Base-by-base conservation (phyloP, 2,888 invertebrate species). In the Blera fallax region DNA sequence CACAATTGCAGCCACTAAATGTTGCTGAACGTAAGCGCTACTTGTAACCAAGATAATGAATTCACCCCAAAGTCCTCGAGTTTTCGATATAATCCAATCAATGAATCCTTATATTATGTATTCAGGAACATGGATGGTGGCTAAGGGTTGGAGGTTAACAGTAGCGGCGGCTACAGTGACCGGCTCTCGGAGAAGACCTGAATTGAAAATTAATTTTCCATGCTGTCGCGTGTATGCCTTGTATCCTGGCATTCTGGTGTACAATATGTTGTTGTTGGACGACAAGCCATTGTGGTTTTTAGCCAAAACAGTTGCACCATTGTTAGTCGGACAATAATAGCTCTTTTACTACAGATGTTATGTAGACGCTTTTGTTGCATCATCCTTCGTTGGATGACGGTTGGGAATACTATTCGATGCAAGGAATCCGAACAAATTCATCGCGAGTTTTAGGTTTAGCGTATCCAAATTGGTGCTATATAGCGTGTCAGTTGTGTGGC, bases 161-260 rank as follows among this genome's bases (percentile, higher is more conserved):
- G 37, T 8, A n/a, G 72, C 14, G 43, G n/a, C n/a, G n/a, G n/a
- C 18, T 27, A 32, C 16, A 43, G 32, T 10, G 29, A n/a, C n/a
- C 18, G 43, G 48, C 72, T 62, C 72, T 62, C 14, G 34, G 34
- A 6, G 37, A 37, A 67, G 40, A 54, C 37, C 80, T 74, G 73
- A 84, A 84, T 80, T 67, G 67, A 54, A 67, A 67, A 84, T 80
- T 84, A 84, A 84, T 84, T 84, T 80, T 69, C 74, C 84, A 64
- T 80, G 67, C 69, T 54, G 84, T 84, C 58, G 80, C 69, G 69
- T 70, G 74, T 74, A 56, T 43, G 45, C 21, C 54, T 43, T 60
- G 50, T 48, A 16, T 58, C 14, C 34, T 32, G 18, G n/a, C n/a
- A 16, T 58, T 11, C 34, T 32, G 18, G n/a, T 10, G n/a, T n/a